Percentiles rank a stretch among this genome's conserved stretches.
These are phyloP conservation scores for Marasmarcha lunaedactyla DNA, from an alignment of 2,888 invertebrate genomes.

Conservation along the genomic window DNA sequence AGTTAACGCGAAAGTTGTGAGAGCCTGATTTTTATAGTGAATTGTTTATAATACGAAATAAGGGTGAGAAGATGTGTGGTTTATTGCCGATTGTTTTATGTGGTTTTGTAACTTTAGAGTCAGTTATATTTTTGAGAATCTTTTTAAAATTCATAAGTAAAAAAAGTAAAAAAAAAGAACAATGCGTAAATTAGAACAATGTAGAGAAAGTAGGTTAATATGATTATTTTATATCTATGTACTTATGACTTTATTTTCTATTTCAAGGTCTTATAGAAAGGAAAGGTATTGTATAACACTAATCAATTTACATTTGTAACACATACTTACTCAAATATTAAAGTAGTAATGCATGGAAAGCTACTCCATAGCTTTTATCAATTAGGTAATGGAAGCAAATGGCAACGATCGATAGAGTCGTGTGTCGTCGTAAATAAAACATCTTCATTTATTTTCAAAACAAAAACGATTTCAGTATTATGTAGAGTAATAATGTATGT, in stretches of 20 bases:
- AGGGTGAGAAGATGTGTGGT: too few relatives aligned
- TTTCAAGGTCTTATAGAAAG: conserved; percentile 26
- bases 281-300: conserved; percentile 23
- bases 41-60: not conserved
- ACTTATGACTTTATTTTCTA: not conserved
- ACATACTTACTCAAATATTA: not conserved
- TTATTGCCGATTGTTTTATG: too few relatives aligned
- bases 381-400: conserved; percentile 32
- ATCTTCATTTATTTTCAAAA: too few relatives aligned
- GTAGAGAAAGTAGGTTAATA: too few relatives aligned
- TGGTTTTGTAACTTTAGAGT: too few relatives aligned
- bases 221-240: not conserved
- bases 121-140: too few relatives aligned
- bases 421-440: not conserved
- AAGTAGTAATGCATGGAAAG: not conserved
- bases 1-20: conserved; percentile 7
- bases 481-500: not conserved
- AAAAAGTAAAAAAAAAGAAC: too few relatives aligned
- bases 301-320: not conserved
- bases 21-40: conserved; percentile 6
- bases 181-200: too few relatives aligned
- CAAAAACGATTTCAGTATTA: not conserved
- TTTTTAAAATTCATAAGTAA: too few relatives aligned
- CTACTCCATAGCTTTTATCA: conserved; percentile 24
- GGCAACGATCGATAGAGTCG: conserved; percentile 20